Conservation (phyloP, 2,797 vertebrate species). For the Myotis myotis region DNA sequence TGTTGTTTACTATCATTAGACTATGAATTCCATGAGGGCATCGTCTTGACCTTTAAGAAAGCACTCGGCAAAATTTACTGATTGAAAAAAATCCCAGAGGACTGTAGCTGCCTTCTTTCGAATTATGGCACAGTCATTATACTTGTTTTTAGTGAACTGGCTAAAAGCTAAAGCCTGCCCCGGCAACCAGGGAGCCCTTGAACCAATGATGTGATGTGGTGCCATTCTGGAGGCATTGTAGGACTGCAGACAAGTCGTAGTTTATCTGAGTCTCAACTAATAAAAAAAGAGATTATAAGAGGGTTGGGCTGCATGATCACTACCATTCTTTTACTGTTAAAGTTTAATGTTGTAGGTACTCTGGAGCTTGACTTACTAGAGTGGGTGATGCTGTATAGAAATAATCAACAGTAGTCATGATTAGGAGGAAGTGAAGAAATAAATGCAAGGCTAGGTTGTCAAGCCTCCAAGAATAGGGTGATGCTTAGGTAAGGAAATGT, state of each 20-base stretch:
- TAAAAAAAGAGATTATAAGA: neutral
- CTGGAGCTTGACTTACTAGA: neutral
- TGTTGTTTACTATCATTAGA: neutral
- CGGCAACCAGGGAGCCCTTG: neutral
- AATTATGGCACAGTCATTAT: neutral
- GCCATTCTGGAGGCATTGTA: neutral
- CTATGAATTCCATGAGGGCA: neutral
- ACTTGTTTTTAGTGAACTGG: neutral
- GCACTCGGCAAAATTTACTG: neutral
- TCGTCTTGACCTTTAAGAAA: neutral
- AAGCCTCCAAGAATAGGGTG: neutral
- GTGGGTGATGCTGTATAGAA: neutral
- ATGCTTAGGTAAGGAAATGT: neutral
- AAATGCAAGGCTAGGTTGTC: neutral
- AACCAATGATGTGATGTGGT: neutral
- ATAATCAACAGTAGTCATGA: neutral
- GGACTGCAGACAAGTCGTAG: neutral
- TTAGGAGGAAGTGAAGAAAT: neutral
- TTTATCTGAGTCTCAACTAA: neutral
- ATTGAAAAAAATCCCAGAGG: neutral
- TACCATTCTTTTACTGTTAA: neutral
- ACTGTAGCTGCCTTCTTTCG: neutral
- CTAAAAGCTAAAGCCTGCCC: neutral
- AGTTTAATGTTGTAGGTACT: neutral
- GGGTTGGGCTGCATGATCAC: neutral